Percentiles rank a stretch among this genome's conserved stretches.
Evolutionary conservation across 2,888 invertebrate species (phyloP).

Genomic region (Gymnoscelis rufifasciata): DNA sequence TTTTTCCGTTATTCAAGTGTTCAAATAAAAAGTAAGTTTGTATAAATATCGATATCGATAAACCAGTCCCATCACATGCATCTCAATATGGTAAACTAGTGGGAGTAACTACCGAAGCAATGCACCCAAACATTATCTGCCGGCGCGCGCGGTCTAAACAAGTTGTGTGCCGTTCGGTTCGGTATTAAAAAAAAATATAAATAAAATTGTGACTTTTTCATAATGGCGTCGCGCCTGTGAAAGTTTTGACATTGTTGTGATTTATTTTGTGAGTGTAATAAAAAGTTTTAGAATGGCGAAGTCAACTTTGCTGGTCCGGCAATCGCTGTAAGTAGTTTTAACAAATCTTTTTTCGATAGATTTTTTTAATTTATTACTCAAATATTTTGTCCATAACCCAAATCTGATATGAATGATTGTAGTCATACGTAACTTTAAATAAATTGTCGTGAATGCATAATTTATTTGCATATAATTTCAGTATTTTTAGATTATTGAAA

Average conservation of each 20-base stretch:
- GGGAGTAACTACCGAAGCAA: constrained; percentile 32
- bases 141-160: constrained; percentile 28
- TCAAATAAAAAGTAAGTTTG: background rate
- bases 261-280: constrained; percentile 9
- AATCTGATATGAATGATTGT: too few species aligned
- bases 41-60: constrained; percentile 13
- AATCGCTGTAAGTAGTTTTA: constrained; percentile 46
- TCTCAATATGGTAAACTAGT: constrained; percentile 38
- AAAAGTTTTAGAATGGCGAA: constrained; percentile 41
- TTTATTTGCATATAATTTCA: too few species aligned
- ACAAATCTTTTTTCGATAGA: background rate
- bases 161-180: constrained; percentile 13
- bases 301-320: constrained; percentile 42
- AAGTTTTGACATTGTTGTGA: constrained; percentile 21
- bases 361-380: too few species aligned
- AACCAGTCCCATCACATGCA: constrained; percentile 37
- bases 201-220: constrained; percentile 15
- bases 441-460: too few species aligned
- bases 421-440: too few species aligned
- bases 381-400: too few species aligned
- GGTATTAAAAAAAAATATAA: constrained; percentile 24
- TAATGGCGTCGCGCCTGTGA: constrained; percentile 29
- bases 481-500: too few species aligned
- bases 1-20: too few species aligned
- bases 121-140: constrained; percentile 47